A percentile compares a stretch with the other conserved stretches of the same genome.
phyloP scores from a whole-genome alignment of 92 coral and sea anemone genomes.

The Galaxea fascicularis region DNA sequence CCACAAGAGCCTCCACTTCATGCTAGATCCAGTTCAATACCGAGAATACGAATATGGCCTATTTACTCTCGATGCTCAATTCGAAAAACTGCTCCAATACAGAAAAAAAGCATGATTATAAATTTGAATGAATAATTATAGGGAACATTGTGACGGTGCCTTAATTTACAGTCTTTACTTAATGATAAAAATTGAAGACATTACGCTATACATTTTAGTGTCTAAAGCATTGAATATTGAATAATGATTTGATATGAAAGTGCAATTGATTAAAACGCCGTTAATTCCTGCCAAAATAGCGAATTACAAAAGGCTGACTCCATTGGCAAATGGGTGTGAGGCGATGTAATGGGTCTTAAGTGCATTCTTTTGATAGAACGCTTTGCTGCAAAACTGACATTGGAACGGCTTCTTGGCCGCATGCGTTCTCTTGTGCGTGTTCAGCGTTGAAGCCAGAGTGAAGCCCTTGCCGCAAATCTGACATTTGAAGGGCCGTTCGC shows the following conservation, averaged over 20 bases:
- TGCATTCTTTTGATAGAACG: conserved; percentile 97
- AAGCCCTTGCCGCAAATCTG: conserved; percentile 92
- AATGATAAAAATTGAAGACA: too few relatives aligned
- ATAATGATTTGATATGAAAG: too few relatives aligned
- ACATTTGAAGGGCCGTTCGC: conserved; percentile 95
- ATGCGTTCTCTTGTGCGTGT: conserved; percentile 97
- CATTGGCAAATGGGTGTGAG: conserved; percentile 95
- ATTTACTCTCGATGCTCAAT: neutral
- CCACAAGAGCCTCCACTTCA: too few relatives aligned
- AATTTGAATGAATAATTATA: too few relatives aligned
- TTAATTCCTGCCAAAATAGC: neutral
- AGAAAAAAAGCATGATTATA: too few relatives aligned
- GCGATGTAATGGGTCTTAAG: conserved; percentile 95
- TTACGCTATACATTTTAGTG: too few relatives aligned
- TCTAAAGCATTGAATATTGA: too few relatives aligned
- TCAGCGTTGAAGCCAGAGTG: conserved; percentile 93
- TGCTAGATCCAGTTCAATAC: too few relatives aligned
- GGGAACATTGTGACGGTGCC: too few relatives aligned
- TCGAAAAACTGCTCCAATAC: neutral
- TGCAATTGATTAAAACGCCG: too few relatives aligned
- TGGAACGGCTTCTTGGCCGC: conserved; percentile 94
- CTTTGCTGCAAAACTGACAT: conserved; percentile 90
- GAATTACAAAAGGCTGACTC: conserved; percentile 79
- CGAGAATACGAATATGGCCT: too few relatives aligned
- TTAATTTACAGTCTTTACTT: too few relatives aligned